Evolutionary conservation across 1,140 invertebrate genomes (phyloP).

Genomic region (Parapsyche elsis): DNA sequence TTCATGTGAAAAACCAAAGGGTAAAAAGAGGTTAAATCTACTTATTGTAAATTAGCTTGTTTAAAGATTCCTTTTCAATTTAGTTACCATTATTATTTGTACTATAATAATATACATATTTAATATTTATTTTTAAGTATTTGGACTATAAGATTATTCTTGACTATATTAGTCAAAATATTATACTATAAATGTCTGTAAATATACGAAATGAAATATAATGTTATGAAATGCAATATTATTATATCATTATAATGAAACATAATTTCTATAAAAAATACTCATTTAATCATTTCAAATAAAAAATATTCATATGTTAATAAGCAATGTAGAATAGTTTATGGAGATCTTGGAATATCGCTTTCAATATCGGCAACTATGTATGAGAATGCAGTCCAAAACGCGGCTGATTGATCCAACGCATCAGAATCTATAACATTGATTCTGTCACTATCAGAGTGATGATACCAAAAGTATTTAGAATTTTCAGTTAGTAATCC

Average conservation of each 20-base stretch:
- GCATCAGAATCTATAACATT: conserved; percentile 71
- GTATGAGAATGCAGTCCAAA: conserved; percentile 77
- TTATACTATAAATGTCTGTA: conserved; percentile 9
- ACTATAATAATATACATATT: too few relatives aligned
- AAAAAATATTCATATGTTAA: not conserved
- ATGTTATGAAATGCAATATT: not conserved
- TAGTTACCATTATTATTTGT: conserved; percentile 23
- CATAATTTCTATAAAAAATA: too few relatives aligned
- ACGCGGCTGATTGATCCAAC: conserved; percentile 73
- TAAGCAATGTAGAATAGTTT: not conserved
- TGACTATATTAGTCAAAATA: conserved; percentile 46
- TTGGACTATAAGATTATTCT: not conserved
- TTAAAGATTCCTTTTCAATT: not conserved
- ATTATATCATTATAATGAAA: not conserved
- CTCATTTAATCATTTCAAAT: not conserved
- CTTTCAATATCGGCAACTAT: conserved; percentile 74
- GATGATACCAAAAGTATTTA: conserved; percentile 83
- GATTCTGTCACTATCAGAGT: conserved; percentile 78
- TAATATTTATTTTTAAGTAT: not conserved
- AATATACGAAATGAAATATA: conserved; percentile 4
- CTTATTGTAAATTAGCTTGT: too few relatives aligned
- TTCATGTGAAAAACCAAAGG: too few relatives aligned
- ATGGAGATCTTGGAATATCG: conserved; percentile 67
- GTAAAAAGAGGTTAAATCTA: too few relatives aligned
- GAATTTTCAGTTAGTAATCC: conserved; percentile 72